Conservation (phyloP, 2,797 vertebrate genomes). For the Hephaestus fuliginosus region DNA sequence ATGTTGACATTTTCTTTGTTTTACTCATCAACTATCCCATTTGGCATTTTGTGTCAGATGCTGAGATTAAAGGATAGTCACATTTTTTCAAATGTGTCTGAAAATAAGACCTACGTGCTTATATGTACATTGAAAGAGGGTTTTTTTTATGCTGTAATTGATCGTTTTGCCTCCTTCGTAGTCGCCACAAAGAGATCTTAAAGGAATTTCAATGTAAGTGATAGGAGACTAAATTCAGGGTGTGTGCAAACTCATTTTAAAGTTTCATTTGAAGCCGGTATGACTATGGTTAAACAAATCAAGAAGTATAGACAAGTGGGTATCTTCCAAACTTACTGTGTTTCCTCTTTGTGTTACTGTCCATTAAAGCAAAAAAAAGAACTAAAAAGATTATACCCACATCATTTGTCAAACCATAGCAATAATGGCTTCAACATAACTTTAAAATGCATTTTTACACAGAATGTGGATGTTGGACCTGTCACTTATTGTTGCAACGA, state of each 20-base stretch:
- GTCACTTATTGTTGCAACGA: neutral
- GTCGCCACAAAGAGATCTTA: neutral
- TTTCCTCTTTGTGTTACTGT: neutral
- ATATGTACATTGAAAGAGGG: neutral
- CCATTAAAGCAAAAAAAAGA: neutral
- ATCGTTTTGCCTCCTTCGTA: neutral
- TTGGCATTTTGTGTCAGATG: neutral
- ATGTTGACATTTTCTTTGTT: constrained; percentile 7
- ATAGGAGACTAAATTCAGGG: neutral
- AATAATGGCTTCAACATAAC: neutral
- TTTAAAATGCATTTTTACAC: neutral
- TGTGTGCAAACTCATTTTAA: neutral
- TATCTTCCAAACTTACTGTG: neutral
- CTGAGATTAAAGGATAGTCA: constrained; percentile 2
- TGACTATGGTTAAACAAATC: neutral
- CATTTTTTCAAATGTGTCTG: neutral
- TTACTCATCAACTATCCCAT: neutral
- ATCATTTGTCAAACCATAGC: neutral
- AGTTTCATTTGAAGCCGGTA: neutral
- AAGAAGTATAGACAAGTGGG: too few species aligned
- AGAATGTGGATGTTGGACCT: neutral
- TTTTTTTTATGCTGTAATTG: neutral
- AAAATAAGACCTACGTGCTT: neutral
- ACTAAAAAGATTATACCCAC: neutral
- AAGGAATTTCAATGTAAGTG: neutral